phyloP scores from a whole-genome alignment of 2,797 vertebrate genomes.

The Sciurus carolinensis region DNA sequence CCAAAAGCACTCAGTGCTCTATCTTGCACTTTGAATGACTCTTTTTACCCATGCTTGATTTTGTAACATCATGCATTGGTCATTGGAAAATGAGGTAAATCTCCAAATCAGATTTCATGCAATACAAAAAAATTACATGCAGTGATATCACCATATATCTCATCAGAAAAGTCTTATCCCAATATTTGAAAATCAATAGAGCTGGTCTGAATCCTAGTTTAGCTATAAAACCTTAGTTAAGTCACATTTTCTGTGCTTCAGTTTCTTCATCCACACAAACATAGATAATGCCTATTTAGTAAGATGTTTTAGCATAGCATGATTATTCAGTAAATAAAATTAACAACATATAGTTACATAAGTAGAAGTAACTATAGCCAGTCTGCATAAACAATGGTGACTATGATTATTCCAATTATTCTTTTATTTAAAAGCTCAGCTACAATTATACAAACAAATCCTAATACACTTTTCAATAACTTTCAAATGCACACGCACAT shows the following conservation, averaged over 20 bases:
- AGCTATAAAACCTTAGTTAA: background rate
- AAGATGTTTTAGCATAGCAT: background rate
- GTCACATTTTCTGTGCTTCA: background rate
- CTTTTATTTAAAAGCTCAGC: background rate
- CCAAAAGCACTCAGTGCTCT: background rate
- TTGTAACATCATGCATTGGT: background rate
- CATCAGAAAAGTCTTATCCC: background rate
- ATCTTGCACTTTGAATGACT: background rate
- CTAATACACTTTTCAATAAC: background rate
- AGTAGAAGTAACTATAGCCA: background rate
- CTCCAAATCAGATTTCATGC: conserved; percentile 49
- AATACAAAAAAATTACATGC: background rate
- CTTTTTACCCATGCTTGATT: conserved; percentile 15
- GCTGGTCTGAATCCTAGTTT: background rate
- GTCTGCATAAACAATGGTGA: background rate
- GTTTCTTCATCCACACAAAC: conserved; percentile 2
- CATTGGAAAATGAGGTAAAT: conserved; percentile 17
- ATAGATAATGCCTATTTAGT: background rate
- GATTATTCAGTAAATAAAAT: background rate
- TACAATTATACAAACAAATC: background rate
- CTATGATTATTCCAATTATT: background rate
- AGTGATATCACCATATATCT: background rate
- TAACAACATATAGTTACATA: background rate
- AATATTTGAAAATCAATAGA: background rate
- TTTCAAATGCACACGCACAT: background rate